Evolutionary conservation across 2,113 vertebrate genomes (phyloP), one percentile per base, ranked within the genome.

Genomic region (Oryzias celebensis): DNA sequence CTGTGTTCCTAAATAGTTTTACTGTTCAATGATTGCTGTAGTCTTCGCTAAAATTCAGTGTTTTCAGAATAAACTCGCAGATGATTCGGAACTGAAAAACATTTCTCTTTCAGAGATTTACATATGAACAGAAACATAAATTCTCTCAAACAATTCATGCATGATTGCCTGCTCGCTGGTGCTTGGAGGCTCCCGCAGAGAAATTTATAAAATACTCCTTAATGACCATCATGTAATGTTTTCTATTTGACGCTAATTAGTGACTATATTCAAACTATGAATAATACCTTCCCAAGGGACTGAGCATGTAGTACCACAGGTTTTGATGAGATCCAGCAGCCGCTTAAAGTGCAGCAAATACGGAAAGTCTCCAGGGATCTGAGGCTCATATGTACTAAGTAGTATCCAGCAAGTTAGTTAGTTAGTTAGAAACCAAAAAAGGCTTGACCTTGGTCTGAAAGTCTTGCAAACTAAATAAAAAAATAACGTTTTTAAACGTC

Each of bases 51-150:
- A 28, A 28, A 28, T 0, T 26, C 3, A 26, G 26, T 5, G 2
- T 36, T 36, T 36, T 36, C 36, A 36, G 36, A 36, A 36, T 13
- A 36, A 36, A 36, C 8, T 12, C 36, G 12, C 7, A 36, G 2
- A 36, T 3, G 1, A 36, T 36, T 36, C 36, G 10, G 36, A 36
- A 36, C 36, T 36, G 8, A 3, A n/a, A 47, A 47, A n/a, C 2
- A 10, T 47, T 46, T 46, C 45, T 7, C 16, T n/a, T n/a, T 47
- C 45, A 18, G 17, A 14, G 22, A 75, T 81, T 73, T 70, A 28
- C 77, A 80, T 59, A n/a, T 58, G 67, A 77, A 77, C 58, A 57
- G 67, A 45, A 10, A 48, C 48, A 52, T 22, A 62, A 71, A 62
- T 54, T 18, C 15, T 44, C 2, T 23, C 47, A 45, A 43, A 55